Evolutionary conservation across 2,888 invertebrate genomes (phyloP), one percentile per base, ranked within the genome.

Genomic region (Eilema griseolum): DNA sequence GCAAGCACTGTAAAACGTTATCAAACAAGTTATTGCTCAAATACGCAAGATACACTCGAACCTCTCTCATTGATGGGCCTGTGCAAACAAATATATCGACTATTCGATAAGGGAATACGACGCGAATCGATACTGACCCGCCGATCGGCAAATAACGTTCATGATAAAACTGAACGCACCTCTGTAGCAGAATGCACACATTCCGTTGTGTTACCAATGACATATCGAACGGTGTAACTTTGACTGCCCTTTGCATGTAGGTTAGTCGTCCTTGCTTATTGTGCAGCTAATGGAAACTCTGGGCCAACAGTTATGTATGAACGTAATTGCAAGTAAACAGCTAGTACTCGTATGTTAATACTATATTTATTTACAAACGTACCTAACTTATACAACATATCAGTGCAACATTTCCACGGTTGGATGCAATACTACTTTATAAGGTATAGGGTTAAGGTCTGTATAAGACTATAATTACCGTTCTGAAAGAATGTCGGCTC

Each of bases 21-120:
- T 91, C 93, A 91, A 91, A 92, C 93, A 92, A 93, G 92, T 92
- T 94, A 92, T 93, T 92, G 92, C 91, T 93, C 91, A 93, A 94
- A 94, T 91, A 94, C 89, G 92, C 91, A 90, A 92, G 91, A 91
- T 90, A 92, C 89, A 90, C 93, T 92, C 92, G 86, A 92, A 82
- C 79, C 88, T 85, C 86, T 87, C 86, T 87, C 92, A 93, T 92
- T 93, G 94, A 94, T 92, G 93, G 90, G 86, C 84, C 88, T 88
- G 85, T 75, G 88, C 88, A 93, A 94, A 94, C 91, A 94, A 86
- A 93, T 92, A 90, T 93, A 93, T 93, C 93, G 92, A 92, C 91
- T 90, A 90, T 90, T 90, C 89, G 94, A 95, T 95, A 94, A 91
- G 90, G 84, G 81, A 73, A 76, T 80, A 78, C 82, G 82, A 76